A percentile compares a stretch with the other conserved stretches of the same genome.
These are phyloP conservation scores for Netelia fuscicornis DNA, from an alignment of 2,888 invertebrate species.

Conservation along the genomic window DNA sequence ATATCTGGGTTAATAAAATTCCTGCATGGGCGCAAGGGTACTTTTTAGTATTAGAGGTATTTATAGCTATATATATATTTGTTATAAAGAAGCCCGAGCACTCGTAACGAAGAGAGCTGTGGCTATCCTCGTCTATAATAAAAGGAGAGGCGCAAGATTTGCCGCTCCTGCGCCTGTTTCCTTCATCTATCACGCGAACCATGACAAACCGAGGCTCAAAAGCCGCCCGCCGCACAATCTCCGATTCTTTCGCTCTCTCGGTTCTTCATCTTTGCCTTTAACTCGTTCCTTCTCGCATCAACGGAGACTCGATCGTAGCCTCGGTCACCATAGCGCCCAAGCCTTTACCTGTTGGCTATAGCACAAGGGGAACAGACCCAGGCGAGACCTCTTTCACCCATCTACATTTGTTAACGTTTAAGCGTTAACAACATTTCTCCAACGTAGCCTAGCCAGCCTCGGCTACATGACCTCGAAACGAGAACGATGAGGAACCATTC, in stretches of 20 bases:
- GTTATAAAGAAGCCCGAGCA: constrained; percentile 8
- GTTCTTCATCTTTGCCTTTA: constrained; percentile 20
- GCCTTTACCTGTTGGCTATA: constrained; percentile 78
- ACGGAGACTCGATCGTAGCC: constrained; percentile 31
- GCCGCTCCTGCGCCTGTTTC: constrained; percentile 71
- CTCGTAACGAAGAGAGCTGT: constrained; percentile 33
- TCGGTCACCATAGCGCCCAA: constrained; percentile 72
- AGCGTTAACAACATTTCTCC: constrained; percentile 84
- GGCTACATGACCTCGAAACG: constrained; percentile 72
- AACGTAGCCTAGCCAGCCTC: constrained; percentile 59
- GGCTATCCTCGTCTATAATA: constrained; percentile 44
- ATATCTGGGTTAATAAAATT: not conserved
- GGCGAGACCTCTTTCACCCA: constrained; percentile 71
- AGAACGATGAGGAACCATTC: constrained; percentile 69
- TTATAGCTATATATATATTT: not conserved
- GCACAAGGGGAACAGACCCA: constrained; percentile 34
- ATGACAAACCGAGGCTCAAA: constrained; percentile 84
- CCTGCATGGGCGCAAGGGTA: constrained; percentile 44
- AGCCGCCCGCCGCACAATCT: constrained; percentile 80
- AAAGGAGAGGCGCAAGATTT: constrained; percentile 73
- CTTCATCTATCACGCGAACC: constrained; percentile 84
- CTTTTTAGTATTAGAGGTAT: constrained; percentile 37
- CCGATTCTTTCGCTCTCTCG: constrained; percentile 1
- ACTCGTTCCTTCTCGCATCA: not conserved
- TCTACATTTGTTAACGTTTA: constrained; percentile 84